Evolutionary conservation across 2,797 vertebrate genomes (phyloP).

Genomic region (Chloroceryle amazona): DNA sequence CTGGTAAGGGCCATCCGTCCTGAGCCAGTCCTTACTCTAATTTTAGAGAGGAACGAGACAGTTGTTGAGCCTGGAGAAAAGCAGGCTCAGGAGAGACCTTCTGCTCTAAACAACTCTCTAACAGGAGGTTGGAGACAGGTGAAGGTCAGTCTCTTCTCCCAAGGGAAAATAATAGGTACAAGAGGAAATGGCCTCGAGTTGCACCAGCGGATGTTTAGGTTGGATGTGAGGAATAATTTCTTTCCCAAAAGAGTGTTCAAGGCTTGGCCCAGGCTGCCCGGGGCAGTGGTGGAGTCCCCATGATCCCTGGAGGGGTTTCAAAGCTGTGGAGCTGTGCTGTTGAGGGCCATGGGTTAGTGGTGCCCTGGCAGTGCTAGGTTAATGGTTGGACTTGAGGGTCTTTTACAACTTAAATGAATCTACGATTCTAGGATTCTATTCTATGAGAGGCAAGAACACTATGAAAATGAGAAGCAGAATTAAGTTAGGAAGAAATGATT

Average conservation of each 20-base stretch:
- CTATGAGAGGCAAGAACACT: background rate
- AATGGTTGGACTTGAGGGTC: background rate
- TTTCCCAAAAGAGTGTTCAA: background rate
- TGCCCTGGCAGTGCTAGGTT: too few species aligned
- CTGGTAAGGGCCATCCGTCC: rapidly evolving
- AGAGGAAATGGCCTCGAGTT: background rate
- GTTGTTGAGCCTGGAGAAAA: background rate
- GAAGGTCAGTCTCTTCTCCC: background rate
- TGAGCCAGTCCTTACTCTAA: background rate
- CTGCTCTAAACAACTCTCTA: background rate
- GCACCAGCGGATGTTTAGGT: background rate
- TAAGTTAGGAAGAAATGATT: background rate
- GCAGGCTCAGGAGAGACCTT: background rate
- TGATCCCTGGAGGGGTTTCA: background rate
- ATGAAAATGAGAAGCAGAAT: background rate
- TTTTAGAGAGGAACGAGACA: background rate
- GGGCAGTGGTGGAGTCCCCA: background rate
- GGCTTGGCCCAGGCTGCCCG: background rate
- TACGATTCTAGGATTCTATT: background rate
- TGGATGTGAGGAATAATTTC: background rate
- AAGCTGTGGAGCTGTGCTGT: background rate
- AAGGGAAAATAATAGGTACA: background rate
- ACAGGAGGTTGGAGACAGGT: background rate
- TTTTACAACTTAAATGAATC: background rate
- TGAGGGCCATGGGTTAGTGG: background rate